Evolutionary conservation across 2,888 invertebrate genomes (phyloP).

Genomic region (Drosophila koepferae): DNA sequence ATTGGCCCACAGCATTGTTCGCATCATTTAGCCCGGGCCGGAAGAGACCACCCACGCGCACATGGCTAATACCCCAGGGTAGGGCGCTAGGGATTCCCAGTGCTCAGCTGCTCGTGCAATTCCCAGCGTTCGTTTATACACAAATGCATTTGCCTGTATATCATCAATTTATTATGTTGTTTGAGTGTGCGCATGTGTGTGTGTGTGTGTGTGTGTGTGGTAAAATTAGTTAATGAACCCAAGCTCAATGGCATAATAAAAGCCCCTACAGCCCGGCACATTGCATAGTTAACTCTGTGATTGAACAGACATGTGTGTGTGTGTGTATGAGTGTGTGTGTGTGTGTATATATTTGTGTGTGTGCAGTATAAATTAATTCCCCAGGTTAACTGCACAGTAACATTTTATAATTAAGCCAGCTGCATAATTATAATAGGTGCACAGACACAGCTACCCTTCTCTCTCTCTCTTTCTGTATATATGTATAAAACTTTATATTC

Average conservation of each 20-base stretch:
- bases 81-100: constrained; percentile 16
- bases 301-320: constrained; percentile 49
- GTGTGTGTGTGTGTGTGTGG: constrained; percentile 38
- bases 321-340: constrained; percentile 22
- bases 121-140: constrained; percentile 21
- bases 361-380: constrained; percentile 73
- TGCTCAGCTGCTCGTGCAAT: constrained; percentile 30
- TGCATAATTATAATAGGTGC: constrained; percentile 76
- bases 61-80: constrained; percentile 2
- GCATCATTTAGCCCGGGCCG: constrained; percentile 41
- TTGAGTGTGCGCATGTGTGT: constrained; percentile 27
- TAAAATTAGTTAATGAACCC: constrained; percentile 76
- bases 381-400: constrained; percentile 75
- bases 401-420: constrained; percentile 81
- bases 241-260: constrained; percentile 63
- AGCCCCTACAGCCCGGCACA: constrained; percentile 26
- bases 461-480: not conserved
- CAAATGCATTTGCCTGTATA: constrained; percentile 33
- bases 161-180: constrained; percentile 73
- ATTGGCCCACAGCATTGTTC: constrained; percentile 40
- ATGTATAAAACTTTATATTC: constrained; percentile 9
- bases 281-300: constrained; percentile 48
- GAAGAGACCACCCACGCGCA: not conserved
- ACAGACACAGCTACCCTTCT: constrained; percentile 2
- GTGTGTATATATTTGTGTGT: constrained; percentile 18